Evolutionary conservation across 2,113 vertebrate species (phyloP).

Genomic region (Romanogobio albipinnatus): DNA sequence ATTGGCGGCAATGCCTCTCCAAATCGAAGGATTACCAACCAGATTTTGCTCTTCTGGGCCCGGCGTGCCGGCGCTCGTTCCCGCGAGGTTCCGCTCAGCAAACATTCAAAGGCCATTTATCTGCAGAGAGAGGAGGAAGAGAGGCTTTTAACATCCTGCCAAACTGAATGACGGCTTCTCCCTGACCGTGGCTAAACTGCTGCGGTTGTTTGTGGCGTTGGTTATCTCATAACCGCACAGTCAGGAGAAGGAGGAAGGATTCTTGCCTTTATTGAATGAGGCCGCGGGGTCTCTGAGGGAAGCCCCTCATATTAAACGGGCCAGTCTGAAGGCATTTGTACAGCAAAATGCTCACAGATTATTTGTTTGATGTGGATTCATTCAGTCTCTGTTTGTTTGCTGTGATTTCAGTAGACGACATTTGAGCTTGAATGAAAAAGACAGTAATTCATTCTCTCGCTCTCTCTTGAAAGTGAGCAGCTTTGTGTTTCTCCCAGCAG

Average conservation of each 20-base stretch:
- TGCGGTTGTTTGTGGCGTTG: background rate
- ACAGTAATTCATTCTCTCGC: background rate
- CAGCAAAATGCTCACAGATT: slow-evolving; percentile 28
- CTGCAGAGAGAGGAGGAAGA: slow-evolving; percentile 5
- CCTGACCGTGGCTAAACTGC: slow-evolving; percentile 13
- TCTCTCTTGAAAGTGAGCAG: background rate
- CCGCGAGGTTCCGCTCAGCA: slow-evolving; percentile 17
- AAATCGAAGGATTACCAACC: slow-evolving; percentile 49
- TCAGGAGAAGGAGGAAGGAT: background rate
- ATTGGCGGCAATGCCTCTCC: slow-evolving; percentile 41
- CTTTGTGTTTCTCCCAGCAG: background rate
- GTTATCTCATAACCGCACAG: slow-evolving; percentile 17
- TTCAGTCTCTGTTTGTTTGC: slow-evolving; percentile 41
- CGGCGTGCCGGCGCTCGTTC: slow-evolving; percentile 10
- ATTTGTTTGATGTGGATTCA: slow-evolving; percentile 1
- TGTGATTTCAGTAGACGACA: slow-evolving; percentile 39
- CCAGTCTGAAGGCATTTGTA: slow-evolving; percentile 36
- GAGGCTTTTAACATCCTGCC: slow-evolving; percentile 1
- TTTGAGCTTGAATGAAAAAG: slow-evolving; percentile 34
- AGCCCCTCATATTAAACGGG: slow-evolving; percentile 44
- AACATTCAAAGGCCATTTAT: slow-evolving; percentile 22
- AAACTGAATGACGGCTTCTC: background rate
- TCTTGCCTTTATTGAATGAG: slow-evolving; percentile 27
- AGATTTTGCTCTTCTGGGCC: slow-evolving; percentile 13
- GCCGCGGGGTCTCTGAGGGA: slow-evolving; percentile 20